These are phyloP conservation scores for Thymelicus lineola DNA, from an alignment of 2,888 invertebrate species.

Conservation along the genomic window DNA sequence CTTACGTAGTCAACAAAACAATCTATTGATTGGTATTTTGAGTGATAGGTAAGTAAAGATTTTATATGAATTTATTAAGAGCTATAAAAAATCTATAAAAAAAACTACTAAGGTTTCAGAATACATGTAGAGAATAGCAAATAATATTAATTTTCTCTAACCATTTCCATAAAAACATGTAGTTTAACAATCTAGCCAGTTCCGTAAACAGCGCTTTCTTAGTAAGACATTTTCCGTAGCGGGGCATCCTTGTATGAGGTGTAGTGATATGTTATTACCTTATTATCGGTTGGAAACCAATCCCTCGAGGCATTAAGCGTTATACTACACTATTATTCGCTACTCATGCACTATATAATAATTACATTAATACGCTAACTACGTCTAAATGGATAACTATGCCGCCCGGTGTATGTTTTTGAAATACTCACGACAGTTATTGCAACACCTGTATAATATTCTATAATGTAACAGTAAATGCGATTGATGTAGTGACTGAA, in stretches of 20 bases:
- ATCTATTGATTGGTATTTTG: no score
- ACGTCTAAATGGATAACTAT: constrained; percentile 34
- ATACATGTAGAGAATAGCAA: background rate
- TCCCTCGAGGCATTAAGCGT: constrained; percentile 31
- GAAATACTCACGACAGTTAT: background rate
- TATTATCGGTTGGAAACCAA: constrained; percentile 38
- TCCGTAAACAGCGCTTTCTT: constrained; percentile 34
- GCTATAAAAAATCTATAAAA: no score
- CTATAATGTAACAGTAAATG: background rate
- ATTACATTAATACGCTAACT: constrained; percentile 35
- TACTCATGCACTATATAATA: constrained; percentile 28
- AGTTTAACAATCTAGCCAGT: constrained; percentile 1
- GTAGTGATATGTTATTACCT: constrained; percentile 37
- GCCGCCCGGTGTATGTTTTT: constrained; percentile 17
- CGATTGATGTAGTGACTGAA: background rate
- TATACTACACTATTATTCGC: constrained; percentile 33
- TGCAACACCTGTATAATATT: background rate
- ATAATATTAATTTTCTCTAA: constrained; percentile 3
- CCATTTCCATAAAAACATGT: constrained; percentile 3
- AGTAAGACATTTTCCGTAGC: constrained; percentile 37
- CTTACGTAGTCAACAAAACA: no score
- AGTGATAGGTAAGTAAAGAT: no score
- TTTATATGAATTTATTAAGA: no score
- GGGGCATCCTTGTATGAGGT: constrained; percentile 23
- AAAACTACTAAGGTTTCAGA: background rate